Conservation (phyloP, 2,113 vertebrate genomes). For the Bubalus kerabau region DNA sequence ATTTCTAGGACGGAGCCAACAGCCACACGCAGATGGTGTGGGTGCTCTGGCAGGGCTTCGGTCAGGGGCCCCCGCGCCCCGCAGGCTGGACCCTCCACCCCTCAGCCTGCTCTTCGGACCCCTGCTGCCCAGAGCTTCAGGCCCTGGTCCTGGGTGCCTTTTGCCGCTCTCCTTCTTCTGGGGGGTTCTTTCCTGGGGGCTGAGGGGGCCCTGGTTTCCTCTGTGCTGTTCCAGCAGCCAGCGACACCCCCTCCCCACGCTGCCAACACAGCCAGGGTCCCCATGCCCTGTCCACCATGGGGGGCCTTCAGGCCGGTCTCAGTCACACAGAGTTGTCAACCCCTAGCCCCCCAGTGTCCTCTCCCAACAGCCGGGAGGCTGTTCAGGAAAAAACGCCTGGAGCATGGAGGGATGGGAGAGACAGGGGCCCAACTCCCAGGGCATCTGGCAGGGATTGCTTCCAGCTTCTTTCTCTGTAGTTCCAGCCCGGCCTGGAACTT, state of each 20-base stretch:
- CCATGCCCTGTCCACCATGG: fast-evolving
- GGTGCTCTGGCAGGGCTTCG: fast-evolving
- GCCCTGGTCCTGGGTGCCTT: not conserved
- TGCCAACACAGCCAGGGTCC: not conserved
- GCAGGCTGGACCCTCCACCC: fast-evolving
- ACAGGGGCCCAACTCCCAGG: not conserved
- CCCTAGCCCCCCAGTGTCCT: not conserved
- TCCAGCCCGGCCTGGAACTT: not conserved
- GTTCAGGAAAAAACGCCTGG: not conserved
- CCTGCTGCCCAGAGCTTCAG: not conserved
- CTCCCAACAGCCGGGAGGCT: not conserved
- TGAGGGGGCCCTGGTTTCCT: not conserved
- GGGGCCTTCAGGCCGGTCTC: not conserved
- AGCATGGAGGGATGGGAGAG: not conserved
- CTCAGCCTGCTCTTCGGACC: not conserved
- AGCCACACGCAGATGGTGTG: fast-evolving
- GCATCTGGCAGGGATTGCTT: no score
- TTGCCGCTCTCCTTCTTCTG: fast-evolving
- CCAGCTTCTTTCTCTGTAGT: no score
- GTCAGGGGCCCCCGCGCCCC: fast-evolving
- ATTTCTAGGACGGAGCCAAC: not conserved
- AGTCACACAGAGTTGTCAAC: not conserved
- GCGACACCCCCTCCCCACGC: fast-evolving
- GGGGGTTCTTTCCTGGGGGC: not conserved
- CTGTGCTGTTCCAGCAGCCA: fast-evolving